These are phyloP conservation scores for Zaprionus kolodkinae DNA, from an alignment of 1,140 invertebrate genomes.

Conservation along the genomic window DNA sequence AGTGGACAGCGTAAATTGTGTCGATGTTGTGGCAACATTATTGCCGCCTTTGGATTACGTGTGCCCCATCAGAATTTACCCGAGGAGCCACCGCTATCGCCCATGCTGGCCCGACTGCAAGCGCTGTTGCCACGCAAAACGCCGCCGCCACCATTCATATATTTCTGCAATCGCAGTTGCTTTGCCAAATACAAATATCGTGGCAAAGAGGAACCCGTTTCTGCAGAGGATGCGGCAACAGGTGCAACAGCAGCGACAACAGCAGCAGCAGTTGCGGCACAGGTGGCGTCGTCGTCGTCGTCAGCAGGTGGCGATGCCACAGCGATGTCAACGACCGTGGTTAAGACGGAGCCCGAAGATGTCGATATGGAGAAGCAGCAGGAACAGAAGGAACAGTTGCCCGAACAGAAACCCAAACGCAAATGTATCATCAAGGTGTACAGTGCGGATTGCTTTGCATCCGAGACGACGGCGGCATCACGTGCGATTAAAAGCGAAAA, in stretches of 20 bases:
- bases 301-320: background rate
- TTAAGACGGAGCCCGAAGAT: constrained; percentile 34
- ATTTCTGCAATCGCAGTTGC: constrained; percentile 70
- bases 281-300: too few species aligned
- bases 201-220: constrained; percentile 45
- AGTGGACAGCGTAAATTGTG: constrained; percentile 63
- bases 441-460: constrained; percentile 59
- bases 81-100: constrained; percentile 41
- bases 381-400: constrained; percentile 25
- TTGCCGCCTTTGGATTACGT: constrained; percentile 54
- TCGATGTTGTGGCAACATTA: constrained; percentile 62
- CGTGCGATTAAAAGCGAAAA: constrained; percentile 40
- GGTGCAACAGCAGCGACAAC: background rate
- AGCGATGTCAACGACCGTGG: constrained; percentile 7
- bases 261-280: too few species aligned
- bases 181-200: constrained; percentile 60
- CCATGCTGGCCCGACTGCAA: constrained; percentile 48
- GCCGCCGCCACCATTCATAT: constrained; percentile 41
- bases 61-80: constrained; percentile 55
- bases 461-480: background rate
- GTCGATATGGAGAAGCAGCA: constrained; percentile 31
- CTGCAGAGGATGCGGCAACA: constrained; percentile 6
- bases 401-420: constrained; percentile 31
- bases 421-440: constrained; percentile 67
- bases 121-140: constrained; percentile 47